Conservation (phyloP, 1,140 invertebrate genomes). For the Diploscapter pachys region DNA sequence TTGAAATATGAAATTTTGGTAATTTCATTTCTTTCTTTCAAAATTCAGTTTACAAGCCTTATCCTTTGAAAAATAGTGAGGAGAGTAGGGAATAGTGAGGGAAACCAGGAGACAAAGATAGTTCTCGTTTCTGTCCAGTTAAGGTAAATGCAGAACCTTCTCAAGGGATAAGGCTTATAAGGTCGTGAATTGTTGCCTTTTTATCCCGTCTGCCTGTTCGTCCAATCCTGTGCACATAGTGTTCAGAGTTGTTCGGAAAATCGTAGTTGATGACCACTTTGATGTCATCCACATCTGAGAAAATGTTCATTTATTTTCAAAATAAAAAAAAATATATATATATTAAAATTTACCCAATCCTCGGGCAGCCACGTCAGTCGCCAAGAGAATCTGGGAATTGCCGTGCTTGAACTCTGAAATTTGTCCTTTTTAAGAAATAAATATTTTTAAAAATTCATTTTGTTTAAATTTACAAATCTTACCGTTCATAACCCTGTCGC, state of each 20-base stretch:
- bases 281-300: conserved; percentile 83
- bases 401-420: conserved; percentile 83
- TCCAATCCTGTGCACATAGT: conserved; percentile 28
- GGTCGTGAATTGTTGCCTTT: conserved; percentile 15
- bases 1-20: neutral
- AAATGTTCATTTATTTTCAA: conserved; percentile 85
- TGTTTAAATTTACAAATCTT: conserved; percentile 12
- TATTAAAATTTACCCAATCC: conserved; percentile 18
- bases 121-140: too few relatives aligned
- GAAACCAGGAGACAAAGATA: too few relatives aligned
- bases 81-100: too few relatives aligned
- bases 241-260: conserved; percentile 64
- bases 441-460: too few relatives aligned
- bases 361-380: conserved; percentile 53
- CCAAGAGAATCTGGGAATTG: conserved; percentile 76
- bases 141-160: too few relatives aligned
- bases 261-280: conserved; percentile 89
- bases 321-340: conserved; percentile 69
- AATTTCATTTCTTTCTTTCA: too few relatives aligned
- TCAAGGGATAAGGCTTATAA: too few relatives aligned
- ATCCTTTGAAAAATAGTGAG: too few relatives aligned
- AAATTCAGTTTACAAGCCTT: too few relatives aligned
- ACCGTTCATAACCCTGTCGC: conserved; percentile 65
- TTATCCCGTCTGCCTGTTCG: conserved; percentile 28
- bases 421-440: too few relatives aligned